A percentile compares a stretch with the other conserved stretches of the same genome.
These are phyloP conservation scores for Xanthia icteritia DNA, from an alignment of 2,888 invertebrate species.

Conservation along the genomic window DNA sequence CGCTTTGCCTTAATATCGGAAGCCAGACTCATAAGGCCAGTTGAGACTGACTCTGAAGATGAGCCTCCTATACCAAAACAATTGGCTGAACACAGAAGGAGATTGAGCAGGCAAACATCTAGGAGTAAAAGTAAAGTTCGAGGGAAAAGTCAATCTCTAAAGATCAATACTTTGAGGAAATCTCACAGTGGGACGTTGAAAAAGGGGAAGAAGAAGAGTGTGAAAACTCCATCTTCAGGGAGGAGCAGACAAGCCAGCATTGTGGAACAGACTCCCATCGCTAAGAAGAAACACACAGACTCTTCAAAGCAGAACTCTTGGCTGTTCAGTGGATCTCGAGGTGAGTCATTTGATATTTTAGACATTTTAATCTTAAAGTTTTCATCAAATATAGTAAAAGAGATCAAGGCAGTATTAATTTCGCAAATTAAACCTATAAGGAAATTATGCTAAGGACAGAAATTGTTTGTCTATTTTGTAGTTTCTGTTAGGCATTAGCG, in stretches of 20 bases:
- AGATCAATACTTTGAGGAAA: conserved; percentile 86
- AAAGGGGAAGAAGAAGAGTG: conserved; percentile 85
- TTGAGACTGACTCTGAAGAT: conserved; percentile 85
- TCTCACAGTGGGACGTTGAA: conserved; percentile 87
- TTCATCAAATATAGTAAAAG: conserved; percentile 30
- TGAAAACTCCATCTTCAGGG: conserved; percentile 77
- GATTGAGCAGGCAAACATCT: conserved; percentile 86
- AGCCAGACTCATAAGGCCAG: conserved; percentile 69
- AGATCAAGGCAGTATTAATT: conserved; percentile 36
- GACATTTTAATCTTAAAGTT: conserved; percentile 15
- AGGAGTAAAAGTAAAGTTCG: conserved; percentile 87
- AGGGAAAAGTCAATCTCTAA: conserved; percentile 86
- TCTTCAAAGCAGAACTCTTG: conserved; percentile 83
- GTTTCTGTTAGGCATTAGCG: conserved; percentile 5
- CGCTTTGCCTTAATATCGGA: conserved; percentile 78
- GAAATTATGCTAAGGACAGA: conserved; percentile 16
- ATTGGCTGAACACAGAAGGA: conserved; percentile 82
- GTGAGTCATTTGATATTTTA: conserved; percentile 72
- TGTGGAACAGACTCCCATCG: conserved; percentile 82
- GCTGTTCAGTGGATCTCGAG: conserved; percentile 84
- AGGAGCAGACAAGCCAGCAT: conserved; percentile 86
- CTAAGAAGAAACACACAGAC: conserved; percentile 83
- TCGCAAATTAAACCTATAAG: background rate
- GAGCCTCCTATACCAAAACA: conserved; percentile 81
- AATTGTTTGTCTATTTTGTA: background rate